A percentile compares a stretch with the other conserved stretches of the same genome.
Evolutionary conservation across 2,113 vertebrate species (phyloP).

Genomic region (Crotalus tigris): DNA sequence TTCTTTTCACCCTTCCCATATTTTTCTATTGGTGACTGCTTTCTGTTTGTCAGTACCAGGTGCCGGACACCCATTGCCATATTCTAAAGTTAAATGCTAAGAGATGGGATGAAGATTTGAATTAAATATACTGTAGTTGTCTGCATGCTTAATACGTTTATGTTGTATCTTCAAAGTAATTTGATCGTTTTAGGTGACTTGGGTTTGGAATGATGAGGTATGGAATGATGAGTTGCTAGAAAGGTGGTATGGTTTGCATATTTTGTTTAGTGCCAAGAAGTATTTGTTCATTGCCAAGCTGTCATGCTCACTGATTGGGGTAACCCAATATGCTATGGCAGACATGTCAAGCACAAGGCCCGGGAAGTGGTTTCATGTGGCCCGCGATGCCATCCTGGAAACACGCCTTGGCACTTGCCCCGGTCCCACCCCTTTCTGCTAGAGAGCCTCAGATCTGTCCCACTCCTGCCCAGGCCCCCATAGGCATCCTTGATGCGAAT

Average conservation of each 20-base stretch:
- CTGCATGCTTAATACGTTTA: background rate
- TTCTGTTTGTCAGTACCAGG: constrained; percentile 26
- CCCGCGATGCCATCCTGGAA: too few relatives aligned
- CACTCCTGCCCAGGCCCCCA: too few relatives aligned
- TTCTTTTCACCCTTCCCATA: constrained; percentile 38
- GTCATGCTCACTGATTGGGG: background rate
- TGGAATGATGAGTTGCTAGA: background rate
- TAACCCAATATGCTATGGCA: background rate
- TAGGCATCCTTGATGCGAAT: too few relatives aligned
- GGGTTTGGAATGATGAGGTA: background rate
- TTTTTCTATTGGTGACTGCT: constrained; percentile 52
- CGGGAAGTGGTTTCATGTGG: too few relatives aligned
- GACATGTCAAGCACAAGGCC: too few relatives aligned
- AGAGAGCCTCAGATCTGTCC: too few relatives aligned
- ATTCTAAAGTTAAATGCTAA: constrained; percentile 14
- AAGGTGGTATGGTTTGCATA: constrained; percentile 2
- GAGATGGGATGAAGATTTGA: background rate
- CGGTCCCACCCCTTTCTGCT: too few relatives aligned
- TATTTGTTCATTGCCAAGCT: background rate
- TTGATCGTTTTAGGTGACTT: background rate
- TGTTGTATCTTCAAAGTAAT: background rate
- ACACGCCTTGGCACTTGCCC: too few relatives aligned
- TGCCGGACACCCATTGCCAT: constrained; percentile 15
- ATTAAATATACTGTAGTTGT: background rate
- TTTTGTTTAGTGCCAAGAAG: background rate